Conservation (phyloP, 1,140 invertebrate species). For the Drosophila mojavensis region DNA sequence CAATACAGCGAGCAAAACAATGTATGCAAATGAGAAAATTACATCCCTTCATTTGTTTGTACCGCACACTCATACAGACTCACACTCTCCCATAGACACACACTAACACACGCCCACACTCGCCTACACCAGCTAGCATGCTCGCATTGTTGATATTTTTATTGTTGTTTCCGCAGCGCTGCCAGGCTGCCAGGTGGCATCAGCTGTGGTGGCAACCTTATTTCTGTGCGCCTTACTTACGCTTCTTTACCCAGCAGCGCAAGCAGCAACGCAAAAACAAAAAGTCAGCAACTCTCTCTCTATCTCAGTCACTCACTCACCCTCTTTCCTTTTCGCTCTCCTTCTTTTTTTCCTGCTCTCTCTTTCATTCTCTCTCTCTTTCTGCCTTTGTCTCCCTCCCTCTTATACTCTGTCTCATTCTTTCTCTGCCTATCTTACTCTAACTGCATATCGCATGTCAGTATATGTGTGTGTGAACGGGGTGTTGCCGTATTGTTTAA, state of each 20-base stretch:
- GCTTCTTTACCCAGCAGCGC: constrained; percentile 3
- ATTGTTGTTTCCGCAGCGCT: constrained; percentile 8
- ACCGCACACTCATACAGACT: constrained; percentile 25
- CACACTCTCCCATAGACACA: not conserved
- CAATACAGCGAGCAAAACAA: constrained; percentile 66
- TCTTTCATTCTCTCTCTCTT: not conserved
- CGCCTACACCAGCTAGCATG: constrained; percentile 1
- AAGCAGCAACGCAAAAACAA: constrained; percentile 5
- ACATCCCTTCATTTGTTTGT: constrained; percentile 84
- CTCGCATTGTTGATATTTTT: constrained; percentile 52
- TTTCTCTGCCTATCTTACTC: not conserved
- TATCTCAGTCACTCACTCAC: not conserved
- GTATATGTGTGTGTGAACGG: constrained; percentile 41
- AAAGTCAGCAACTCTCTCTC: constrained; percentile 6
- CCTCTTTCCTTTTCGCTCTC: not conserved
- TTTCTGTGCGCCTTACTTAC: constrained; percentile 46
- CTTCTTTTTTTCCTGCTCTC: not conserved
- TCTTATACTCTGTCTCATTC: not conserved
- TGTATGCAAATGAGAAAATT: constrained; percentile 84
- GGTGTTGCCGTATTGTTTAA: constrained; percentile 75
- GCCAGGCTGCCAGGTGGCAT: constrained; percentile 10
- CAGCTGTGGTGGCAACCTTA: constrained; percentile 78
- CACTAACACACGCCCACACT: not conserved
- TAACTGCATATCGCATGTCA: not conserved
- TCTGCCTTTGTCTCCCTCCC: not conserved